Evolutionary conservation across 2,113 vertebrate genomes (phyloP).

Genomic region (Syngnathus scovelli): DNA sequence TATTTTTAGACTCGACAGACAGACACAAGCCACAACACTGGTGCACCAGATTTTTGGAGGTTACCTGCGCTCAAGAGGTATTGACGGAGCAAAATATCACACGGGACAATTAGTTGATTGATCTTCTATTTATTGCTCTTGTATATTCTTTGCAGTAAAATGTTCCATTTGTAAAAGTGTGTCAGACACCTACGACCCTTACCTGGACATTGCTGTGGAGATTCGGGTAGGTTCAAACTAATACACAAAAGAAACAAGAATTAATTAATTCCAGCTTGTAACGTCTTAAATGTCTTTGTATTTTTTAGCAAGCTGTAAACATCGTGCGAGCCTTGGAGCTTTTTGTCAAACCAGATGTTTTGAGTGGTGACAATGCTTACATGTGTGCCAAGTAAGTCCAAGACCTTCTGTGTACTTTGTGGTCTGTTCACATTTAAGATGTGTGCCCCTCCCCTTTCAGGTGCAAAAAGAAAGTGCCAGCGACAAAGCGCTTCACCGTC

Average conservation of each 20-base stretch:
- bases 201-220: slow-evolving; percentile 88
- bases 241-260: background rate
- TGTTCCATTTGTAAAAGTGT: slow-evolving; percentile 88
- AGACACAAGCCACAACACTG: slow-evolving; percentile 89
- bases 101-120: background rate
- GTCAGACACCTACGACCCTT: slow-evolving; percentile 92
- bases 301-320: slow-evolving; percentile 80
- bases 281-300: background rate
- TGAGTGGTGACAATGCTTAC: slow-evolving; percentile 92
- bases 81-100: background rate
- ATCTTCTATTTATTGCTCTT: background rate
- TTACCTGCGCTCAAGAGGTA: slow-evolving; percentile 91
- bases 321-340: slow-evolving; percentile 85
- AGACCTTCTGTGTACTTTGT: background rate
- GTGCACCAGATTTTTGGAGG: slow-evolving; percentile 97
- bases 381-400: slow-evolving; percentile 88
- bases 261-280: background rate
- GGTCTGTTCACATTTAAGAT: slow-evolving; percentile 2
- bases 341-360: slow-evolving; percentile 86
- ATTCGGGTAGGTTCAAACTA: slow-evolving; percentile 76
- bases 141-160: slow-evolving; percentile 75
- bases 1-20: slow-evolving; percentile 80
- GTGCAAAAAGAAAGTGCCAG: slow-evolving; percentile 91
- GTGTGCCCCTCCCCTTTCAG: slow-evolving; percentile 48
- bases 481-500: slow-evolving; percentile 89